phyloP scores from a whole-genome alignment of 2,888 invertebrate genomes.

The Lordiphosa andalusiaca region DNA sequence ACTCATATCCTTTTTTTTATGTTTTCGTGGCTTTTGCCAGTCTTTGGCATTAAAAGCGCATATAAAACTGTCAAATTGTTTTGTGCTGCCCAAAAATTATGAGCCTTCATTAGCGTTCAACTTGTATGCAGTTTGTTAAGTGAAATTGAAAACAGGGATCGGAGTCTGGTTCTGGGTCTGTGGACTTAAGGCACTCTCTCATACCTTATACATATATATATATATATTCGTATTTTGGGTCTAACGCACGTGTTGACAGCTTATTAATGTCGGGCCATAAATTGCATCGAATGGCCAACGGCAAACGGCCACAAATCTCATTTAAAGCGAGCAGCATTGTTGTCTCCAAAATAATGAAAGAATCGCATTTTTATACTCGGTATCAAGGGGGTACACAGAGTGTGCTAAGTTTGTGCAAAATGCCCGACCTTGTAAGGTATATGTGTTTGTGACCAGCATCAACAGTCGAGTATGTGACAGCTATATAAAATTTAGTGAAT shows the following conservation, averaged over 20 bases:
- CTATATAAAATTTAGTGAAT: too few species aligned
- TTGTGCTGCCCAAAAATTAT: slow-evolving; percentile 74
- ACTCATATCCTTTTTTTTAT: slow-evolving; percentile 20
- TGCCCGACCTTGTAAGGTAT: too few species aligned
- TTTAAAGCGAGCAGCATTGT: slow-evolving; percentile 41
- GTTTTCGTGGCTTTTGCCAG: slow-evolving; percentile 25
- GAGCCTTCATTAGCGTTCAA: slow-evolving; percentile 74
- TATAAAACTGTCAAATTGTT: slow-evolving; percentile 79
- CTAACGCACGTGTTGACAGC: slow-evolving; percentile 79
- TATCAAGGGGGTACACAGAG: too few species aligned
- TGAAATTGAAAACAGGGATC: slow-evolving; percentile 61
- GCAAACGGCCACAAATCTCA: slow-evolving; percentile 8
- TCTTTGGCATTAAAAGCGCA: slow-evolving; percentile 68
- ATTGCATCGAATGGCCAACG: slow-evolving; percentile 39
- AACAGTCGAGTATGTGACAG: too few species aligned
- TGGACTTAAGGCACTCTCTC: slow-evolving; percentile 15
- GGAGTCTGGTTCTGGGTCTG: slow-evolving; percentile 1
- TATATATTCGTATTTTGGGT: slow-evolving; percentile 27
- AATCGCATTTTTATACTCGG: neutral
- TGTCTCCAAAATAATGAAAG: slow-evolving; percentile 1
- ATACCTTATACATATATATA: slow-evolving; percentile 1
- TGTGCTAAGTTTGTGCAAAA: too few species aligned
- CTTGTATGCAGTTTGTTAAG: slow-evolving; percentile 69
- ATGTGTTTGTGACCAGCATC: too few species aligned
- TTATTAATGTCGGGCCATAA: slow-evolving; percentile 77